phyloP scores from a whole-genome alignment of 64 coral and sea anemone genomes.

The Hydrozoanthus tunicans region DNA sequence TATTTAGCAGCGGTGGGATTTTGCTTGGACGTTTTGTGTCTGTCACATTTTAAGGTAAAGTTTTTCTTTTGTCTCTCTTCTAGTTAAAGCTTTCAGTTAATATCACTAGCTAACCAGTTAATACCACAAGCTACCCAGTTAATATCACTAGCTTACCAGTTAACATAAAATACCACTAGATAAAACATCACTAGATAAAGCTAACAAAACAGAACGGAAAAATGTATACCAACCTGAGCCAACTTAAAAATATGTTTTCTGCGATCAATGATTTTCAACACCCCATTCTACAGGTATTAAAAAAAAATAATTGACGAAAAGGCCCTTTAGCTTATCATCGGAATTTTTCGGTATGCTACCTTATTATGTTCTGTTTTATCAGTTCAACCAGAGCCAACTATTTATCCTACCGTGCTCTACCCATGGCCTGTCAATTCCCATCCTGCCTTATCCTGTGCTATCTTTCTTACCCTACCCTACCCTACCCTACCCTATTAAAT shows the following conservation, averaged over 20 bases:
- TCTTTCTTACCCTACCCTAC: background rate
- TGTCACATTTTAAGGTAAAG: too few relatives aligned
- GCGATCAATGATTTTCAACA: conserved; percentile 49
- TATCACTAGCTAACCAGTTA: background rate
- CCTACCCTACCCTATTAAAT: background rate
- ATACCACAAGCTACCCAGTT: background rate
- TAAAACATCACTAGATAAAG: background rate
- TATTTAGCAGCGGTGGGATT: too few relatives aligned
- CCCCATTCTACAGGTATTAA: background rate
- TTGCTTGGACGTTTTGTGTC: too few relatives aligned
- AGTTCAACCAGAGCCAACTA: background rate
- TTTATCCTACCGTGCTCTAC: background rate
- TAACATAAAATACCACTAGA: background rate
- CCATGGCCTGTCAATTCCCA: background rate
- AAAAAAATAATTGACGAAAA: background rate
- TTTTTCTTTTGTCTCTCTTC: too few relatives aligned
- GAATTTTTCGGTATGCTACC: background rate
- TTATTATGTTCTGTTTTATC: background rate
- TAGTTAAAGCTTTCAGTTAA: background rate
- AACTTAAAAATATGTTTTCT: conserved; percentile 47
- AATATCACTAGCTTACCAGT: background rate
- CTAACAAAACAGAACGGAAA: background rate
- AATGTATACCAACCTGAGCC: conserved; percentile 23
- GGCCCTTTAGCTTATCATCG: background rate
- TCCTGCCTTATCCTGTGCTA: background rate